Evolutionary conservation across 2,888 invertebrate genomes (phyloP), one percentile per base, ranked within the genome.

Genomic region (Lathronympha strigana): DNA sequence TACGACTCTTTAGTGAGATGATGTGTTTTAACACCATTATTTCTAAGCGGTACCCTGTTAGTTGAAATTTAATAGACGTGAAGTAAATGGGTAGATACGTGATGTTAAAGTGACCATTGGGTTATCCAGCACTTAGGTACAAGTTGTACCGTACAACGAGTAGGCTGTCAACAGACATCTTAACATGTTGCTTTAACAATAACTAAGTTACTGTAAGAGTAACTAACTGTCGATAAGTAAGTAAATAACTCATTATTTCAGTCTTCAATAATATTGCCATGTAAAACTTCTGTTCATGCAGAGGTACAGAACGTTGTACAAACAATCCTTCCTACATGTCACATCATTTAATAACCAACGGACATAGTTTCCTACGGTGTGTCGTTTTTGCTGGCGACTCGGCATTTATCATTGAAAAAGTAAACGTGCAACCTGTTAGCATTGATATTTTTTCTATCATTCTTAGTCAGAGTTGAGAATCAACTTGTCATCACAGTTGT

Each of bases 361-460:
- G 43, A n/a, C 17, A 15, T 63, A 6, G 15, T 23, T 40, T 11
- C 2, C n/a, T 21, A 50, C 50, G 54, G 51, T 11, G 19, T 31
- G 38, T 31, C 6, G 9, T 49, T 40, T 43, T 57, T 57, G 50
- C 49, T 6, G 28, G 21, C 17, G 33, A 50, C 49, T 36, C 55
- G 40, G 28, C 25, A 43, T 28, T 57, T 57, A 57, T 57, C 54
- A 55, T 55, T 55, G 40, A 43, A 57, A 43, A 43, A 57, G 43
- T 57, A 43, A 57, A 57, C 43, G 28, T 28, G 28, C 31, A 43
- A 55, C 55, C 28, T 17, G 43, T 63, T 40, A 23, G 28, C 51
- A 61, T 61, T 61, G 40, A 51, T 28, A 5, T 61, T 49, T 38
- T 50, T 40, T 50, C 17, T 11, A 60, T 50, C 15, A 13, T 38